Base-by-base conservation (phyloP, 2,888 invertebrate genomes). In the Dasysyrphus tricinctus region DNA sequence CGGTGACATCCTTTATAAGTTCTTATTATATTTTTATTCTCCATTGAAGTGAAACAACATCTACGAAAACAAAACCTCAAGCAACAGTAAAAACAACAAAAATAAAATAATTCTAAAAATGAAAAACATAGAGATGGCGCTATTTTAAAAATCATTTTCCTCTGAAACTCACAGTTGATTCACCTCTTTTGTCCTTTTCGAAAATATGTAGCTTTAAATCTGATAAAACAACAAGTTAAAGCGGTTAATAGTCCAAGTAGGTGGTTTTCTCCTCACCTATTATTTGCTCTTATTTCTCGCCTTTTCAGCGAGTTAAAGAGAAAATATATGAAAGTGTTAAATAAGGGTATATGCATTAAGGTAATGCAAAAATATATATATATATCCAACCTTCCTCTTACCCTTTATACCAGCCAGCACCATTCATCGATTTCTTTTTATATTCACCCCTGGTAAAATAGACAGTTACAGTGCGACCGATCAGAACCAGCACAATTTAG, bases 141-240 rank as follows among this genome's bases (percentile, higher is more conserved):
- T 77, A 54, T 77, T 65, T 75, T 44, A 79, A 57, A 65, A 54
- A 34, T 14, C 14, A 0, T 69, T 65, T 49, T n/a, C 7, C 11
- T 32, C 34, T 5, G 24, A 47, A 61, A 39, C 32, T 61, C 49
- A 57, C 39, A 76, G 73, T 72, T 73, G 80, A 59, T 72, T 79
- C 74, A 79, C 61, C 74, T 83, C 72, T 39, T 47, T 76, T 73
- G 72, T 80, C 54, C 76, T 84, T 76, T 76, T 51, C 32, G 16
- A 11, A 70, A 2, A 24, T 24, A 24, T 24, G 24, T 24, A 24
- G 65, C 65, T 59, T 49, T 76, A 67, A 57, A 75, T 83, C 12
- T 47, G 42, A 56, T 49, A 32, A 83, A 83, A 83, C 79, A 83
- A 79, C 75, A 79, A 80, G 80, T 76, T 84, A 84, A 84, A 76